A percentile compares a stretch with the other conserved stretches of the same genome.
phyloP scores from a whole-genome alignment of 2,888 invertebrate species.

The Andrena bucephala region DNA sequence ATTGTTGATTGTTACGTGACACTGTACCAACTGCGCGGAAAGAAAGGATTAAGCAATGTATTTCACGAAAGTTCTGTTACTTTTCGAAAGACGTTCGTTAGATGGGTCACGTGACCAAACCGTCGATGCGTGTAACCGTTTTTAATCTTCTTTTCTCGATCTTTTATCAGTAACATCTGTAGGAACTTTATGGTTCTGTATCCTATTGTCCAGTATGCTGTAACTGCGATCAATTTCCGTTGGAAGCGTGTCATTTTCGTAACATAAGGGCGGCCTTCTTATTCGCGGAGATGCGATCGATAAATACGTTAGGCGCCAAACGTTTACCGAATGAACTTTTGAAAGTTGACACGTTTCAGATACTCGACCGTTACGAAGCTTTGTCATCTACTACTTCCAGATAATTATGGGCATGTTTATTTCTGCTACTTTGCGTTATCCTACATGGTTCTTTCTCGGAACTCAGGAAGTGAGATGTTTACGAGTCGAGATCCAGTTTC shows the following conservation, averaged over 20 bases:
- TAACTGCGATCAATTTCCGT: background rate
- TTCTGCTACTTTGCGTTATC: background rate
- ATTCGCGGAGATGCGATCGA: constrained; percentile 56
- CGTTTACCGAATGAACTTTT: constrained; percentile 28
- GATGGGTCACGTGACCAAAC: constrained; percentile 7
- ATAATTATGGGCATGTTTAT: background rate
- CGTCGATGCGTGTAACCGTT: background rate
- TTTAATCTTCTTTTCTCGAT: background rate
- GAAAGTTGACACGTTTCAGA: constrained; percentile 27
- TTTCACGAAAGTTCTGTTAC: background rate
- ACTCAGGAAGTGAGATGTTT: no score
- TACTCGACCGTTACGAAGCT: background rate
- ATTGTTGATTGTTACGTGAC: background rate
- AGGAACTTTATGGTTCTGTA: background rate
- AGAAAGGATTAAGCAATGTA: background rate
- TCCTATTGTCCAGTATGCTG: background rate
- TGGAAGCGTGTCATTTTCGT: background rate
- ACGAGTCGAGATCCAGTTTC: no score
- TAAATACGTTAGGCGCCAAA: constrained; percentile 64
- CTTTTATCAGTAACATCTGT: no score
- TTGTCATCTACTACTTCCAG: background rate
- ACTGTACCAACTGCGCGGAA: background rate
- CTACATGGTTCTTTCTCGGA: no score
- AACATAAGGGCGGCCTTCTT: constrained; percentile 19
- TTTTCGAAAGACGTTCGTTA: constrained; percentile 10